These are phyloP conservation scores for Discoglossus pictus DNA, from an alignment of 2,797 vertebrate species.

Conservation along the genomic window DNA sequence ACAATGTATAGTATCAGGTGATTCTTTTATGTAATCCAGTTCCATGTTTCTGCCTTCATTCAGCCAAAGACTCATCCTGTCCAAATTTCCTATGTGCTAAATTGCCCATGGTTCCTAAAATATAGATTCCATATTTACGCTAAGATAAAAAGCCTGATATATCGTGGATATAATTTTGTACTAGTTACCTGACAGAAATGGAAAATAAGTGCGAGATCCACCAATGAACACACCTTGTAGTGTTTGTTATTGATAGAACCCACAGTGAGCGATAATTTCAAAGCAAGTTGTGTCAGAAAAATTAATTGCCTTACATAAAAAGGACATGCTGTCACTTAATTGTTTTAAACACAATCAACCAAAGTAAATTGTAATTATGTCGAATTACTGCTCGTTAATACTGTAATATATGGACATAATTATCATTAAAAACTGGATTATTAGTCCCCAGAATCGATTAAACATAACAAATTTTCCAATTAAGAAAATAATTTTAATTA, in stretches of 20 bases:
- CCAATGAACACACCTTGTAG: slow-evolving; percentile 20
- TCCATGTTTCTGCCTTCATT: too few species aligned
- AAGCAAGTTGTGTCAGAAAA: slow-evolving; percentile 11
- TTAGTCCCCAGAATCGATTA: slow-evolving; percentile 1
- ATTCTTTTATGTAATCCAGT: too few species aligned
- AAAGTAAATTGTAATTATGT: slow-evolving; percentile 23
- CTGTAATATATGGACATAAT: slow-evolving; percentile 20
- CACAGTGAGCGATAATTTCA: background rate
- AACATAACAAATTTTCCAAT: slow-evolving; percentile 17
- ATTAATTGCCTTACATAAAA: slow-evolving; percentile 32
- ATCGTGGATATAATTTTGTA: too few species aligned
- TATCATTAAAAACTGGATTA: slow-evolving; percentile 21
- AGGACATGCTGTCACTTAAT: slow-evolving; percentile 31
- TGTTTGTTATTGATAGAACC: background rate
- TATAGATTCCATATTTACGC: too few species aligned
- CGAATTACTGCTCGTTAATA: slow-evolving; percentile 34
- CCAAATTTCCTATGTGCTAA: too few species aligned
- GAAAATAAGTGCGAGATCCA: too few species aligned
- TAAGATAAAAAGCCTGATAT: too few species aligned
- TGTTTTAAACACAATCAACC: slow-evolving; percentile 17
- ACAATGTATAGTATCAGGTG: too few species aligned
- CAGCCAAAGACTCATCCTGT: too few species aligned
- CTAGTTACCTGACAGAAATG: too few species aligned
- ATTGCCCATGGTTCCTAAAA: too few species aligned
- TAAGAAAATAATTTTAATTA: background rate